Base-by-base conservation (phyloP, 2,797 vertebrate species). In the Anas bernieri region DNA sequence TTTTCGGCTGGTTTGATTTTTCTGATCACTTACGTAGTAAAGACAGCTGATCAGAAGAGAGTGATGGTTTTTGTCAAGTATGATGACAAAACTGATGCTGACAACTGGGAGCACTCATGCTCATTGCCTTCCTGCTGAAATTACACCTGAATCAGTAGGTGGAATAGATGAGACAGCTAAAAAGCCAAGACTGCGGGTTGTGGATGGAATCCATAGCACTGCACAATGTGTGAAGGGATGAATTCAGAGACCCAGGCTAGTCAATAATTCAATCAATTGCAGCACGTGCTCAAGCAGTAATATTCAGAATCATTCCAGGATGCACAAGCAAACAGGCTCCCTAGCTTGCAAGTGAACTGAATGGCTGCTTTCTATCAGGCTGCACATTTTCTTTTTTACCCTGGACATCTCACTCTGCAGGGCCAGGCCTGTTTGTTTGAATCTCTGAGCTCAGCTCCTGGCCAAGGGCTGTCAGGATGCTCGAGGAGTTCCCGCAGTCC, bases 371-470 rank as follows among this genome's bases (percentile, higher is more conserved):
- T 92, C 41, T 62, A 0, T 73, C 61, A 84, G 80, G 26, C 43
- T 86, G 77, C 33, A 35, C 23, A 1, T 86, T 90, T 92, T 67
- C 28, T 78, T 37, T 91, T 91, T 89, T 66, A 78, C 9, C 54
- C 37, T 22, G 52, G 46, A 25, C 63, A 79, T 86, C 39, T 91
- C 46, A 28, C 56, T 86, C 78, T 37, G 46, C 81, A 83, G 68
- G 81, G 48, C 52, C 80, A 87, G 63, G 56, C 52, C 62, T 95
- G 30, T 83, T 72, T 84, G 37, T 88, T 70, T 86, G 75, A 64
- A 14, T 85, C 56, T 89, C 85, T 69, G 91, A 91, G 69, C 64
- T 88, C 50, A 90, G 80, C 70, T 79, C 41, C 63, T 85, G 43
- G 48, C 43, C 55, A 35, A 28, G 81, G 55, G 33, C 45, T 77